A percentile compares a stretch with the other conserved stretches of the same genome.
phyloP scores from a whole-genome alignment of 2,113 vertebrate genomes.

The Sinocyclocheilus grahami region DNA sequence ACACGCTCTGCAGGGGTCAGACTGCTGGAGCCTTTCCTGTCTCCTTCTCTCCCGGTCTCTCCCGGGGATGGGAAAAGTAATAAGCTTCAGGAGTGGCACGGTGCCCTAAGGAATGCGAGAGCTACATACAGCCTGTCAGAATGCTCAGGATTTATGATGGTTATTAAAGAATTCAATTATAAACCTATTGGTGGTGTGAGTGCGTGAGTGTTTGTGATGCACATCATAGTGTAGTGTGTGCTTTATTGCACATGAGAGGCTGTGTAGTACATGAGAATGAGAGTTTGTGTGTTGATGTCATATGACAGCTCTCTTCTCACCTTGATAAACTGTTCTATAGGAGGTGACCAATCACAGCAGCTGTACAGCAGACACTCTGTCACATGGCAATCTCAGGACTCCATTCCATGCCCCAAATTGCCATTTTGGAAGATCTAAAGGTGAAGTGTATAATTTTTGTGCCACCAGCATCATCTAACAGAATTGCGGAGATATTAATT shows the following conservation, averaged over 20 bases:
- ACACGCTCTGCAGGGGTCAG: constrained; percentile 44
- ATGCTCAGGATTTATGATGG: constrained; percentile 48
- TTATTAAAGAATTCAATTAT: constrained; percentile 69
- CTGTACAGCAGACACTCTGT: neutral
- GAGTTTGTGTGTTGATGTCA: constrained; percentile 23
- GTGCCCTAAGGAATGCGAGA: constrained; percentile 43
- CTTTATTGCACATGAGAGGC: constrained; percentile 10
- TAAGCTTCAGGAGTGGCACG: constrained; percentile 42
- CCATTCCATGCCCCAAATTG: neutral
- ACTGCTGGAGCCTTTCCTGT: constrained; percentile 33
- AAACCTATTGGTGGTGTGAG: constrained; percentile 40
- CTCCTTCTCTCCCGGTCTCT: neutral
- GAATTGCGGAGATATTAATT: neutral
- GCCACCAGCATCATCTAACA: neutral
- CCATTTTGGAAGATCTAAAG: neutral
- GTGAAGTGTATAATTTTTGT: neutral
- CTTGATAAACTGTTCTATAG: constrained; percentile 1
- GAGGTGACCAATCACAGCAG: constrained; percentile 22
- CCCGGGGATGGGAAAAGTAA: constrained; percentile 37
- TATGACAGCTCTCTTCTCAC: neutral
- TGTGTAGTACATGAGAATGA: constrained; percentile 3
- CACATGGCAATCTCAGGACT: neutral
- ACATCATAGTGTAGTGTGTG: neutral
- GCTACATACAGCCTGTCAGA: constrained; percentile 48
- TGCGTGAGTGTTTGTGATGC: constrained; percentile 28